Conservation (phyloP, 2,113 vertebrate species). For the Phrynosoma blainvillii region DNA sequence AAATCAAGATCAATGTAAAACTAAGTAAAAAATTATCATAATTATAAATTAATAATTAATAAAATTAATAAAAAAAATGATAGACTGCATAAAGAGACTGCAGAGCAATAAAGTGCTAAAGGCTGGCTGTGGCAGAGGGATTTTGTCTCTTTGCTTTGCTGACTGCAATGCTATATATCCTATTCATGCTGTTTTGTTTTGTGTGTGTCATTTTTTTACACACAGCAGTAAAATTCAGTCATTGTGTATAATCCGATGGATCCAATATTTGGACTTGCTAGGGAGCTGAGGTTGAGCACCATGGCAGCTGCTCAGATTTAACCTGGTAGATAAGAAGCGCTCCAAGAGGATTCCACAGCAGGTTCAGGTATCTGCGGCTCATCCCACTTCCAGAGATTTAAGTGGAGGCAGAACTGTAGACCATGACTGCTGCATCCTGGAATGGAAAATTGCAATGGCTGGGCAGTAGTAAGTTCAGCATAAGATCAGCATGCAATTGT, state of each 20-base stretch:
- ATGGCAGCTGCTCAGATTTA: neutral
- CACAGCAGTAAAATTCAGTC: neutral
- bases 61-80: neutral
- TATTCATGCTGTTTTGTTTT: neutral
- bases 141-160: neutral
- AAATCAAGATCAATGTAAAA: too few relatives aligned
- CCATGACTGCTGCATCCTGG: neutral
- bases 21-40: too few relatives aligned
- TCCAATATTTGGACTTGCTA: neutral
- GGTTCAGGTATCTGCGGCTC: neutral
- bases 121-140: neutral
- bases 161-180: neutral
- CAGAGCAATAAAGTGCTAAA: neutral
- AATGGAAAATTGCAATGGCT: neutral
- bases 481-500: neutral
- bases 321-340: neutral
- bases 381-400: neutral
- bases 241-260: neutral
- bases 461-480: neutral
- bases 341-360: neutral
- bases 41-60: too few relatives aligned
- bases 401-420: neutral
- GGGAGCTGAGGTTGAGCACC: neutral
- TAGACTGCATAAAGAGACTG: neutral
- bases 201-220: too few relatives aligned